Percentiles rank a stretch among this genome's conserved stretches.
These are phyloP conservation scores for Sternarchorhynchus goeldii DNA, from an alignment of 2,797 vertebrate genomes.

Conservation along the genomic window DNA sequence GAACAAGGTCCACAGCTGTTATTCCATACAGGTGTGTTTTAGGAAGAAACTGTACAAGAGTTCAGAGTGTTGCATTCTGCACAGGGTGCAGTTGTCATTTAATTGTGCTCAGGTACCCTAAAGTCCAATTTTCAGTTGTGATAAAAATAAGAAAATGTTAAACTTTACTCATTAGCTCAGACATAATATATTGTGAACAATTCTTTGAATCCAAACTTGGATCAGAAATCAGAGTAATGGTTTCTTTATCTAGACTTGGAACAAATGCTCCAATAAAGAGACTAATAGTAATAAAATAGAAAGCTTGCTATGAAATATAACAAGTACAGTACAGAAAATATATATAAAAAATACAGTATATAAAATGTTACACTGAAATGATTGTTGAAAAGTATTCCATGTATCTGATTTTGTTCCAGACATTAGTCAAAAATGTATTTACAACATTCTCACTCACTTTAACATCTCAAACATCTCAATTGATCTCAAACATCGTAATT, in stretches of 20 bases:
- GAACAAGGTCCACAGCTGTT: slow-evolving; percentile 56
- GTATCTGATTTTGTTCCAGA: background rate
- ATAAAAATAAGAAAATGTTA: background rate
- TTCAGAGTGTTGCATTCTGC: background rate
- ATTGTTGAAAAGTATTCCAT: background rate
- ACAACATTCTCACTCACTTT: slow-evolving; percentile 3
- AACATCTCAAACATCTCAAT: background rate
- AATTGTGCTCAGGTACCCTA: background rate
- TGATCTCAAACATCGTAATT: slow-evolving; percentile 3
- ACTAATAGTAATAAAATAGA: background rate
- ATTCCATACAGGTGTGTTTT: slow-evolving; percentile 53
- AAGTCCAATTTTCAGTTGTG: background rate
- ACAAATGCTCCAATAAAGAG: too few relatives aligned
- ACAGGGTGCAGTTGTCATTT: background rate
- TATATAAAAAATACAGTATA: background rate
- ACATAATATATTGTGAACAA: background rate
- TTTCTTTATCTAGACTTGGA: too few relatives aligned
- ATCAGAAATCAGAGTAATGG: background rate
- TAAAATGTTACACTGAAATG: background rate
- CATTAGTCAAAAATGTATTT: background rate
- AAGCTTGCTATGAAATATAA: background rate
- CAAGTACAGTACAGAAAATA: too few relatives aligned
- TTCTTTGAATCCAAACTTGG: background rate
- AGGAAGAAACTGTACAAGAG: background rate
- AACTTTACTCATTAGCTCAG: background rate